These are phyloP conservation scores for Macaria liturata DNA, from an alignment of 2,888 invertebrate genomes.

Conservation along the genomic window DNA sequence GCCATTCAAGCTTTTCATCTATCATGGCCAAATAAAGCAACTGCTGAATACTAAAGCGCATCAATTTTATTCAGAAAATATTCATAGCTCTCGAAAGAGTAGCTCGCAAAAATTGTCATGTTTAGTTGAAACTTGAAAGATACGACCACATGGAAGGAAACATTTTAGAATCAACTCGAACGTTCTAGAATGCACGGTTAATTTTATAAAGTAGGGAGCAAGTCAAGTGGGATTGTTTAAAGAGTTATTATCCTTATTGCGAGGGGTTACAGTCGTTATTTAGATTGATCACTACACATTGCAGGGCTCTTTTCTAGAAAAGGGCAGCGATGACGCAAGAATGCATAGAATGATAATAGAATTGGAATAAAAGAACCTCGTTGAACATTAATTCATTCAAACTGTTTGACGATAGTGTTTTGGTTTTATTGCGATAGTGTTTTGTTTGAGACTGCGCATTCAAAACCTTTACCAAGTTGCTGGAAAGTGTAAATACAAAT, in stretches of 20 bases:
- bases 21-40: conserved; percentile 33
- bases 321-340: conserved; percentile 16
- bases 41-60: conserved; percentile 25
- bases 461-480: no score
- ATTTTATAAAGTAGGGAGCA: conserved; percentile 9
- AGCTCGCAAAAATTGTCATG: conserved; percentile 10
- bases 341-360: conserved; percentile 2
- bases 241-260: conserved; percentile 3
- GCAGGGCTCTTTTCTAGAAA: conserved; percentile 14
- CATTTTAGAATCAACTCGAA: conserved; percentile 1
- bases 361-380: no score
- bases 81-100: conserved; percentile 26
- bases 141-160: conserved; percentile 4
- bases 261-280: conserved; percentile 10
- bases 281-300: conserved; percentile 3
- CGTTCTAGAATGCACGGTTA: conserved; percentile 7
- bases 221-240: conserved; percentile 3
- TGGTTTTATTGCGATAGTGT: no score
- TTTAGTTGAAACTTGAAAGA: conserved; percentile 5
- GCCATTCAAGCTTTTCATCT: conserved; percentile 33
- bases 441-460: no score
- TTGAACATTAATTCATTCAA: no score
- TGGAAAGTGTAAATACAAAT: no score
- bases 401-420: no score
- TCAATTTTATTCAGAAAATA: conserved; percentile 34